phyloP scores from a whole-genome alignment of 2,797 vertebrate genomes.

The Gallinago stenura region DNA sequence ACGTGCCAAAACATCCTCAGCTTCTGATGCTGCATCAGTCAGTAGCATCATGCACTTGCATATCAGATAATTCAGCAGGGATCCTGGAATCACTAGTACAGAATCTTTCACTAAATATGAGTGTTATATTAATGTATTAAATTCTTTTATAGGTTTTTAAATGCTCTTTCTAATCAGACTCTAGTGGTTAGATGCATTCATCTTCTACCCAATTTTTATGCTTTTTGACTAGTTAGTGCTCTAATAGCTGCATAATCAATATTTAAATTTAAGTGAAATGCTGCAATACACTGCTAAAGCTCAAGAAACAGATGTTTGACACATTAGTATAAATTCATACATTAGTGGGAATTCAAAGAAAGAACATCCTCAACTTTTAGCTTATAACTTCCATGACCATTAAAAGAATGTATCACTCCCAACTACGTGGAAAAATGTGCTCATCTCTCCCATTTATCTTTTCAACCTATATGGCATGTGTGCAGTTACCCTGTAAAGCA shows the following conservation, averaged over 20 bases:
- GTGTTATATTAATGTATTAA: background rate
- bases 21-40: background rate
- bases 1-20: background rate
- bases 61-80: background rate
- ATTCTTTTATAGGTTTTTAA: background rate
- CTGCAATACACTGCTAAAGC: background rate
- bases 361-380: background rate
- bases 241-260: background rate
- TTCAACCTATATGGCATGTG: fast-evolving
- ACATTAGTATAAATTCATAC: background rate
- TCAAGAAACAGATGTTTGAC: background rate
- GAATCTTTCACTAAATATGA: background rate
- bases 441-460: background rate
- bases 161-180: background rate
- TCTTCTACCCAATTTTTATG: background rate
- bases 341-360: background rate
- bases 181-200: background rate
- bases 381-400: background rate
- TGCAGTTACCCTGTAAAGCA: background rate
- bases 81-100: background rate
- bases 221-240: background rate
- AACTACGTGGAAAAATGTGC: background rate
- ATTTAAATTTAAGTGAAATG: background rate
- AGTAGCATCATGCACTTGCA: background rate
- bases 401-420: background rate